Evolutionary conservation across 2,113 vertebrate genomes (phyloP), one percentile per base, ranked within the genome.

Genomic region (Hippocampus barbouri): DNA sequence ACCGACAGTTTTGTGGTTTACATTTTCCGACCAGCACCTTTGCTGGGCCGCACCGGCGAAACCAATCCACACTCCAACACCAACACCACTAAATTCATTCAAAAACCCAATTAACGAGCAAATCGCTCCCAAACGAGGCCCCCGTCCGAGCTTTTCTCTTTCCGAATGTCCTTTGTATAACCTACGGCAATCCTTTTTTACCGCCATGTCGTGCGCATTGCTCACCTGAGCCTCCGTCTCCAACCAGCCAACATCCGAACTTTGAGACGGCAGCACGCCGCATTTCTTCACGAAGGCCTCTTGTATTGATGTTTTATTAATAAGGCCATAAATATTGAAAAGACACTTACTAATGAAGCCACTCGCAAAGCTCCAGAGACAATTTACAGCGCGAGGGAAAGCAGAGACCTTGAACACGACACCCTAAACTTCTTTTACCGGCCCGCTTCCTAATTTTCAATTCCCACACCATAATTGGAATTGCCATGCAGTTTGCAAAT

Each of bases 251-350:
- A 59, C 77, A 82, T 60, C 73, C 70, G 0, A 43, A 65, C 21
- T 65, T 65, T 43, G 69, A 60, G 77, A 74, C 71, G 81, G 80
- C 79, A 71, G 80, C 68, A 56, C 45, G 77, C 43, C 43, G 63
- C 69, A 75, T 73, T 78, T 85, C 82, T 77, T 61, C 81, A 78
- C 82, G 78, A 85, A 85, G 74, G 70, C 79, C 77, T 71, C 71
- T 57, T 54, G 60, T 85, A 83, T 89, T 86, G 88, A 91, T 91
- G 86, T 86, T 91, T 91, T 89, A 92, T 91, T 88, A 92, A 90
- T 79, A 66, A 56, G 27, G 76, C 71, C 81, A 90, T 89, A 83
- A 91, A 93, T 90, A 92, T 89, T 87, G 82, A 87, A 89, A 79
- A 68, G 87, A 88, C 89, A 79, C 83, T 85, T 83, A 87, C 84